A percentile compares a stretch with the other conserved stretches of the same genome.
Evolutionary conservation across 1,140 invertebrate genomes (phyloP).

Genomic region (Calliphora vicina): DNA sequence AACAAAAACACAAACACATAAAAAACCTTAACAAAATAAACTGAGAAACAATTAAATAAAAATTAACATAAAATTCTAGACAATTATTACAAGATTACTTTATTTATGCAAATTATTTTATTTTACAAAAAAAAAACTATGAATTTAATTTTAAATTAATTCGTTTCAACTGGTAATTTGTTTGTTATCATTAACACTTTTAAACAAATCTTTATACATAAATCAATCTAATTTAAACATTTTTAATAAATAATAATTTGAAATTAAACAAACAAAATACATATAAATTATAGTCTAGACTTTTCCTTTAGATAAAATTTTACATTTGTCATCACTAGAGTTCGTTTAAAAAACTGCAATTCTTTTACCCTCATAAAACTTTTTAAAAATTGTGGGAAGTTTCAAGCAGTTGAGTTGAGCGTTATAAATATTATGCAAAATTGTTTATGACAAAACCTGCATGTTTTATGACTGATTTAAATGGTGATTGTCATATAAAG

Average conservation of each 20-base stretch:
- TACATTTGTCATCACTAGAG: not conserved
- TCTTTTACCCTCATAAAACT: not conserved
- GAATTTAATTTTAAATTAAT: not conserved
- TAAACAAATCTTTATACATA: not conserved
- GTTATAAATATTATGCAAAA: conserved; percentile 1
- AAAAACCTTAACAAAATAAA: not conserved
- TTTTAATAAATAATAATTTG: no score
- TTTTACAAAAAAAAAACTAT: not conserved
- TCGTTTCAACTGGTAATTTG: not conserved
- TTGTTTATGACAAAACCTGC: conserved; percentile 12
- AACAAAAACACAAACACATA: no score
- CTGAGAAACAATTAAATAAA: not conserved
- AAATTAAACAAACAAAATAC: no score
- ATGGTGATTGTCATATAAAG: not conserved
- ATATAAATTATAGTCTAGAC: not conserved
- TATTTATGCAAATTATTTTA: not conserved
- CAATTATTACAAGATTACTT: not conserved
- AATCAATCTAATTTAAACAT: not conserved
- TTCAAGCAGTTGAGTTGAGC: not conserved
- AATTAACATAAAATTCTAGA: not conserved
- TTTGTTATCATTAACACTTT: not conserved
- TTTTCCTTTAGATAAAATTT: not conserved
- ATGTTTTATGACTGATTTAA: not conserved
- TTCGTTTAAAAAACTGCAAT: not conserved
- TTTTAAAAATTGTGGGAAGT: not conserved